These are phyloP conservation scores for Dendrocincla tyrannina DNA, from an alignment of 2,797 vertebrate species.

Conservation along the genomic window DNA sequence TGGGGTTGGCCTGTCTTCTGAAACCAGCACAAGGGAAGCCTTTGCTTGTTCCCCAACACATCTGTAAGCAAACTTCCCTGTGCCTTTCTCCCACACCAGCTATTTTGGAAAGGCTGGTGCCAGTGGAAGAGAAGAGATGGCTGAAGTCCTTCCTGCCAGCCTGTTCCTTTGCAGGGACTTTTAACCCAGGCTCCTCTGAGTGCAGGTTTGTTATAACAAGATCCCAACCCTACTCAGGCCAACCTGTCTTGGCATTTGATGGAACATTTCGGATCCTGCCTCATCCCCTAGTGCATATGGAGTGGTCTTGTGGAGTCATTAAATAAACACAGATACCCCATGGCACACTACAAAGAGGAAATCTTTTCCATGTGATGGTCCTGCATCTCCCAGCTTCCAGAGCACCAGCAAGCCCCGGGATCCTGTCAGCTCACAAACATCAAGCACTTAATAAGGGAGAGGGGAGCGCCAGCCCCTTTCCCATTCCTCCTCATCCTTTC, in stretches of 20 bases:
- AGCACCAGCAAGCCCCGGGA: constrained; percentile 15
- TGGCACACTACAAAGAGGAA: not conserved
- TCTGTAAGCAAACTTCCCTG: not conserved
- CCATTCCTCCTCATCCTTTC: not conserved
- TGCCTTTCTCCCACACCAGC: not conserved
- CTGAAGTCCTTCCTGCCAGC: constrained; percentile 18
- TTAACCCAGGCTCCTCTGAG: not conserved
- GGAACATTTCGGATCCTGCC: not conserved
- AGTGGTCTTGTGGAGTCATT: constrained; percentile 26
- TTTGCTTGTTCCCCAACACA: not conserved
- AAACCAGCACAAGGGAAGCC: constrained; percentile 38
- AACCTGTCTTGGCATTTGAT: not conserved
- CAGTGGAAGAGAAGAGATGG: not conserved
- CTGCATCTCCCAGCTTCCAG: constrained; percentile 26
- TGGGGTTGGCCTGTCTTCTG: constrained; percentile 38
- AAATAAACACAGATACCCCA: not conserved
- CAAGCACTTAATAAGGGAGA: not conserved
- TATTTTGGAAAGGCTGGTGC: not conserved
- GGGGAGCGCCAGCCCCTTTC: not conserved
- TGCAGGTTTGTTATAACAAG: not conserved
- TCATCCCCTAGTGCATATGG: constrained; percentile 27
- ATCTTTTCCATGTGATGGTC: not conserved
- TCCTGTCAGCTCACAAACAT: not conserved
- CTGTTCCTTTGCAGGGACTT: constrained; percentile 16
- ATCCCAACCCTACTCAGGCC: not conserved